A percentile compares a stretch with the other conserved stretches of the same genome.
Conservation (phyloP, 1,140 invertebrate genomes). For the Lepidurus apus region DNA sequence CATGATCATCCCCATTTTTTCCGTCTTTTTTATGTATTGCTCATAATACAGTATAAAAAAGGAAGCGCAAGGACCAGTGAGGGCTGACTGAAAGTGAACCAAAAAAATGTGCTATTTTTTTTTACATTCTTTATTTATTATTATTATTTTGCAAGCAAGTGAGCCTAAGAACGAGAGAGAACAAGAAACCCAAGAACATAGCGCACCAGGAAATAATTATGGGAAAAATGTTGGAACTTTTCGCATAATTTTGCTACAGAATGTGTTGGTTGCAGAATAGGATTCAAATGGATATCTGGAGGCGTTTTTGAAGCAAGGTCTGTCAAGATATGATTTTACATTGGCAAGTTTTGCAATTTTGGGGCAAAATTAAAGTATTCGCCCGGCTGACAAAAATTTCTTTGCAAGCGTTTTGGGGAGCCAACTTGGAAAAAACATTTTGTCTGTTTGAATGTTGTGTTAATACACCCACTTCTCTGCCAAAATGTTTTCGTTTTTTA, state of each 20-base stretch:
- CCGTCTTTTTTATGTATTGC: background rate
- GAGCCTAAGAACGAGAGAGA: background rate
- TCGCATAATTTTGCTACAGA: too few species aligned
- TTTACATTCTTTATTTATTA: background rate
- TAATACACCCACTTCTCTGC: constrained; percentile 10
- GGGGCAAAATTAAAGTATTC: background rate
- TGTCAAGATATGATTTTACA: background rate
- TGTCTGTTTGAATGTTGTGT: constrained; percentile 5
- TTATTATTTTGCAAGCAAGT: background rate
- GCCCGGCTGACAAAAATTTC: background rate
- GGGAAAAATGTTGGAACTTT: too few species aligned
- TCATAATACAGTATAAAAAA: constrained; percentile 12
- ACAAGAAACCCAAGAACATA: too few species aligned
- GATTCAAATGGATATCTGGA: background rate
- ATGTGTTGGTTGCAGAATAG: too few species aligned
- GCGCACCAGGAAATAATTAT: too few species aligned
- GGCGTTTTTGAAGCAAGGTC: background rate
- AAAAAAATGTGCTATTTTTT: background rate
- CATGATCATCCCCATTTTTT: constrained; percentile 19
- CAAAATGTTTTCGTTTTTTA: background rate
- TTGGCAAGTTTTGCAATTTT: background rate
- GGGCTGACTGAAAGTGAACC: background rate
- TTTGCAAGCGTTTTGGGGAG: background rate
- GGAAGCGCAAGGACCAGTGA: background rate
- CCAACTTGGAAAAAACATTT: constrained; percentile 11